These are phyloP conservation scores for Morpho deidamia DNA, from an alignment of 2,888 invertebrate genomes.

Conservation along the genomic window DNA sequence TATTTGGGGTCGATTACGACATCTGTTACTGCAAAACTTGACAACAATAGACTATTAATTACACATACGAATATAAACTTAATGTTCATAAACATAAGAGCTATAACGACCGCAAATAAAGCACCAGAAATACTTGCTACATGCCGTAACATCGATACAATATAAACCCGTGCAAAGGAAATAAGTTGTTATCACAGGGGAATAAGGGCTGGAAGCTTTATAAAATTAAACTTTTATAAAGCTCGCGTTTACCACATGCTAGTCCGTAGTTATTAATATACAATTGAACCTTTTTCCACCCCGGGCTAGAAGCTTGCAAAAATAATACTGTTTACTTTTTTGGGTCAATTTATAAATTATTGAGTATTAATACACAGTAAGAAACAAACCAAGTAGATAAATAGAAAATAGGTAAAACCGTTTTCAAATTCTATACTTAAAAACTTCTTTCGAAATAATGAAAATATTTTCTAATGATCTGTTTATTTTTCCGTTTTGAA, in stretches of 20 bases:
- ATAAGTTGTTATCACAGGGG: conserved; percentile 6
- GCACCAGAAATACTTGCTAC: conserved; percentile 28
- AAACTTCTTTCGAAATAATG: no score
- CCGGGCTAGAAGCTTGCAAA: conserved; percentile 17
- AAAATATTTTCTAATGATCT: no score
- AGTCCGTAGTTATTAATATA: conserved; percentile 33
- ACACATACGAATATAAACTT: conserved; percentile 4
- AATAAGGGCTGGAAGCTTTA: conserved; percentile 5
- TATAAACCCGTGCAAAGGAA: conserved; percentile 9
- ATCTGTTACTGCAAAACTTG: conserved; percentile 53
- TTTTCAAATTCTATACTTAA: no score
- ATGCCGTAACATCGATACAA: conserved; percentile 28
- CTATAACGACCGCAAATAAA: conserved; percentile 2
- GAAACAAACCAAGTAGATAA: no score
- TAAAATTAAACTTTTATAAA: conserved; percentile 20
- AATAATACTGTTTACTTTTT: conserved; percentile 7
- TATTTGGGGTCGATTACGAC: conserved; percentile 60
- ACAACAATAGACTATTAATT: conserved; percentile 19
- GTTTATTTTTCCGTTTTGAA: no score
- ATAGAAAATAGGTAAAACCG: no score
- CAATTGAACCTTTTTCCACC: conserved; percentile 27
- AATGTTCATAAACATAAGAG: conserved; percentile 15
- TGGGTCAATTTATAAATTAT: background rate
- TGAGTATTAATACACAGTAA: background rate
- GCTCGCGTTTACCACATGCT: conserved; percentile 28